These are phyloP conservation scores for Willisornis vidua DNA, from an alignment of 2,113 vertebrate species.

Conservation along the genomic window DNA sequence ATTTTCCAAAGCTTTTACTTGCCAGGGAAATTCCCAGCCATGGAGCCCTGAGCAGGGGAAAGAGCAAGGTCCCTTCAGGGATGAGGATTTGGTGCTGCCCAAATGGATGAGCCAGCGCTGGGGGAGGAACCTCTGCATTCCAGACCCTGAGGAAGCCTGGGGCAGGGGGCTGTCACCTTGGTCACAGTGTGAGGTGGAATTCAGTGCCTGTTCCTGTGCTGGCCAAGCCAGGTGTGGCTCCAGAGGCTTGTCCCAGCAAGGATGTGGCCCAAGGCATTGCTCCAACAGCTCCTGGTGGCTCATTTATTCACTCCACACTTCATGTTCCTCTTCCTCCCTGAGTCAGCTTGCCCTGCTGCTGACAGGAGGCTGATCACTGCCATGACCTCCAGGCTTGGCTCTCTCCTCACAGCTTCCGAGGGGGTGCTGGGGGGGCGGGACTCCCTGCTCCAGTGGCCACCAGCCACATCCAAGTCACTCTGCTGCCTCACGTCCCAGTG, in stretches of 20 bases:
- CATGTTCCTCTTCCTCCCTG: neutral
- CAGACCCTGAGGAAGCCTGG: neutral
- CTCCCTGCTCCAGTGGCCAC: neutral
- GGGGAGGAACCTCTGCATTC: neutral
- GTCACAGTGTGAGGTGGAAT: neutral
- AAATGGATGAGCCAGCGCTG: neutral
- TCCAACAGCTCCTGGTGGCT: neutral
- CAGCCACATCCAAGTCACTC: neutral
- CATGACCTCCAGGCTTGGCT: neutral
- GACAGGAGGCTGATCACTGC: neutral
- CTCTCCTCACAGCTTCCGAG: neutral
- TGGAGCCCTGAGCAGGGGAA: neutral
- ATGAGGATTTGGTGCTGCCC: neutral
- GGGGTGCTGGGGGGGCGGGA: neutral
- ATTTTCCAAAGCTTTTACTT: slow-evolving; percentile 33
- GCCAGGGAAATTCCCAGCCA: slow-evolving; percentile 15
- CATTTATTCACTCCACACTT: neutral
- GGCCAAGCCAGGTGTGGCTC: neutral
- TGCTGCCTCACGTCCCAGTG: neutral
- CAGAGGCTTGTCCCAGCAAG: neutral
- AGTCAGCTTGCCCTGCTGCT: neutral
- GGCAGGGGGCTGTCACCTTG: neutral
- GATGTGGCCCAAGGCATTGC: rapidly evolving
- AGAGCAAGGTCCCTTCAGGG: neutral
- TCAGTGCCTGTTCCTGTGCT: neutral